Evolutionary conservation across 2,888 invertebrate genomes (phyloP).

Genomic region (Lasioglossum vierecki): DNA sequence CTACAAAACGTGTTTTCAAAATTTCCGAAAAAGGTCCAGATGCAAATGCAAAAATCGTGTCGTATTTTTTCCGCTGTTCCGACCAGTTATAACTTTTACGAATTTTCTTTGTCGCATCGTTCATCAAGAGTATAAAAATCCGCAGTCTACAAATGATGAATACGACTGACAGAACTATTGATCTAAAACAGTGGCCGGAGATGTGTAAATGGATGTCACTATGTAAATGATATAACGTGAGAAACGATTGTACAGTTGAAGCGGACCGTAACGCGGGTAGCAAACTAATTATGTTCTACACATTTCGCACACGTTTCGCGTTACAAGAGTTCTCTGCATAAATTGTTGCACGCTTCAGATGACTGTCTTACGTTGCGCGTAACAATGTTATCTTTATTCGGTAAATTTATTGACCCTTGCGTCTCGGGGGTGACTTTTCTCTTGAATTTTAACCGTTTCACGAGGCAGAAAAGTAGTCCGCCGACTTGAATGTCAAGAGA

Average conservation of each 20-base stretch:
- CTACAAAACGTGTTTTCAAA: neutral
- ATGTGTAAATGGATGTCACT: neutral
- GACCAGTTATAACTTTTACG: neutral
- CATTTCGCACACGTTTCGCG: neutral
- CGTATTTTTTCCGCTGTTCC: neutral
- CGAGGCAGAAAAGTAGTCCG: neutral
- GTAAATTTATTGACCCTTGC: conserved; percentile 3
- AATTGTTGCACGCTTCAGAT: neutral
- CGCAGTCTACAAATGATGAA: neutral
- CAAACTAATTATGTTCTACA: neutral
- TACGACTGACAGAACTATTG: neutral
- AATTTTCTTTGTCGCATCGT: neutral
- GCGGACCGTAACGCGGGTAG: neutral
- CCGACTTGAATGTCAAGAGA: conserved; percentile 24
- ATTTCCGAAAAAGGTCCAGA: neutral
- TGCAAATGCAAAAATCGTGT: neutral
- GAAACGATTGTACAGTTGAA: neutral
- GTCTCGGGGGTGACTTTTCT: neutral
- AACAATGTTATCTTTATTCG: conserved; percentile 9
- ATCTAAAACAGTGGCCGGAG: neutral
- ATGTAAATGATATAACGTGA: neutral
- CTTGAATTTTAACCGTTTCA: neutral
- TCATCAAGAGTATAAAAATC: neutral
- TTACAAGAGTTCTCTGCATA: neutral
- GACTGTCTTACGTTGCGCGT: neutral